Conservation (phyloP, 2,888 invertebrate genomes). For the Campaea margaritaria region DNA sequence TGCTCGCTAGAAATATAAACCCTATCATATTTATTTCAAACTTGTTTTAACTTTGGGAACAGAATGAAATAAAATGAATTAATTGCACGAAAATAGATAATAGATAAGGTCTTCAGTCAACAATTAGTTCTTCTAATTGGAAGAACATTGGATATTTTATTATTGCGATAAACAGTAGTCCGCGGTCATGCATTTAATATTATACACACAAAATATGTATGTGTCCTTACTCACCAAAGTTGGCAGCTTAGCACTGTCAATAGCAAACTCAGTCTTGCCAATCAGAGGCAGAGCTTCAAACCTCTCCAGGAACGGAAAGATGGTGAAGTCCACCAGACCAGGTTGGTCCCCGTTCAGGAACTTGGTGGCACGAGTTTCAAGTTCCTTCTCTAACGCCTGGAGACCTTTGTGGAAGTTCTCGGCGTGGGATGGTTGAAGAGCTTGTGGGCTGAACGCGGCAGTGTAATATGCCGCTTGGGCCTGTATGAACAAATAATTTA, state of each 20-base stretch:
- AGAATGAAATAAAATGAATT: too few relatives aligned
- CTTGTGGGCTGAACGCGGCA: constrained; percentile 73
- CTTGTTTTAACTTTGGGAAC: too few relatives aligned
- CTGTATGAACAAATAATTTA: constrained; percentile 56
- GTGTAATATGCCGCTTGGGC: constrained; percentile 84
- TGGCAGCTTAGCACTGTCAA: constrained; percentile 88
- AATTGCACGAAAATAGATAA: too few relatives aligned
- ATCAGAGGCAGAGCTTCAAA: constrained; percentile 84
- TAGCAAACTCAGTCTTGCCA: constrained; percentile 86
- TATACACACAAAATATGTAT: background rate
- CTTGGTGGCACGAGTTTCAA: constrained; percentile 85
- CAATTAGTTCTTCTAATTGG: too few relatives aligned
- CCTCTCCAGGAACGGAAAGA: constrained; percentile 94
- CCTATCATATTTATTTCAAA: too few relatives aligned
- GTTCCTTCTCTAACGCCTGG: constrained; percentile 87
- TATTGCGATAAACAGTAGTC: too few relatives aligned
- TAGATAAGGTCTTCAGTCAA: too few relatives aligned
- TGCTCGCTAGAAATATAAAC: too few relatives aligned
- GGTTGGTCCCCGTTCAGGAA: constrained; percentile 89
- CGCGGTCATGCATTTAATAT: too few relatives aligned
- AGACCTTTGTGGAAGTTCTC: constrained; percentile 85
- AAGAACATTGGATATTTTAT: too few relatives aligned
- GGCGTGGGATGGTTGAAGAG: constrained; percentile 67
- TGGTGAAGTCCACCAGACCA: constrained; percentile 92
- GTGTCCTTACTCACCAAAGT: constrained; percentile 84